A percentile compares a stretch with the other conserved stretches of the same genome.
Evolutionary conservation across 2,113 vertebrate species (phyloP).

Genomic region (Bos javanicus): DNA sequence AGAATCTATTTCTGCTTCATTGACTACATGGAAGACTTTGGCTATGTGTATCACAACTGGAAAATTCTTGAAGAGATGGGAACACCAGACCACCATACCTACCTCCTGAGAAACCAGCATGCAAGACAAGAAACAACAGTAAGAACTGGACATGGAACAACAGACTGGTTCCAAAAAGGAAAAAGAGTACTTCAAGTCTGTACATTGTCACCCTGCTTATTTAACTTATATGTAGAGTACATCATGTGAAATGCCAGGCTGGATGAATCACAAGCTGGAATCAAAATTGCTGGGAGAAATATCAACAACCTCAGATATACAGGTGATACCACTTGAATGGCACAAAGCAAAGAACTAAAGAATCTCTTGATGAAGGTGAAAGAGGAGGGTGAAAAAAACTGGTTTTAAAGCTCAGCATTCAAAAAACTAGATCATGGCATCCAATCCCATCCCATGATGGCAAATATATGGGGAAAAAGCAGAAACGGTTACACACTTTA

Average conservation of each 20-base stretch:
- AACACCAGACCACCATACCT: neutral
- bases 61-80: neutral
- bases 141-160: neutral
- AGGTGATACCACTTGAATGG: neutral
- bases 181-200: neutral
- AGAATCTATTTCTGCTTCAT: neutral
- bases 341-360: neutral
- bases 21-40: neutral
- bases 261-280: neutral
- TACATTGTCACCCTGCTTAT: neutral
- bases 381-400: neutral
- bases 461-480: neutral
- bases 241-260: neutral
- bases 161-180: neutral
- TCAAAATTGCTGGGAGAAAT: neutral
- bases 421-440: neutral
- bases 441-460: neutral
- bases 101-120: neutral
- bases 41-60: neutral
- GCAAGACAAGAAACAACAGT: neutral
- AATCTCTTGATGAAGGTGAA: neutral
- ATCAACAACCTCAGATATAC: neutral
- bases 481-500: neutral
- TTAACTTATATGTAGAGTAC: neutral
- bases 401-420: neutral